Evolutionary conservation across 2,113 vertebrate genomes (phyloP).

Genomic region (Varanus salvator): DNA sequence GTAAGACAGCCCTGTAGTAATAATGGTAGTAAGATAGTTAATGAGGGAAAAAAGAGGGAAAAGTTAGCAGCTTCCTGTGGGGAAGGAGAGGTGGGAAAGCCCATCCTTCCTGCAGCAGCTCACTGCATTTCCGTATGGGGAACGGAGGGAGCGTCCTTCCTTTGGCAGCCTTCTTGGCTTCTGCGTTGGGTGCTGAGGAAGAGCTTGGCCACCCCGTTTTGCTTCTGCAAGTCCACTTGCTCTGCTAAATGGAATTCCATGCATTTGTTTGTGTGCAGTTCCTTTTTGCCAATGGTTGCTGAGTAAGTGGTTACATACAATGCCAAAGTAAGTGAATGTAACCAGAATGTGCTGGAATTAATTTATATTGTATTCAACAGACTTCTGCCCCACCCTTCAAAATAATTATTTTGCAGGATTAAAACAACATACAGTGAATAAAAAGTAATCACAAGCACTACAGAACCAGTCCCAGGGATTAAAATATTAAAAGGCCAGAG

Average conservation of each 20-base stretch:
- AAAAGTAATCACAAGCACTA: background rate
- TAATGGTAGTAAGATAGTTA: too few species aligned
- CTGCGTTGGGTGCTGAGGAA: background rate
- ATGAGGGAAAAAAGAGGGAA: background rate
- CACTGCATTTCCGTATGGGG: background rate
- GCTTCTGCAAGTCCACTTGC: background rate
- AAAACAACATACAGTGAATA: background rate
- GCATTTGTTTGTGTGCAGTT: background rate
- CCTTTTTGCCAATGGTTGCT: background rate
- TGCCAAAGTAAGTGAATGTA: background rate
- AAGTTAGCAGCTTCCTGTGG: background rate
- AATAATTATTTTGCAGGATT: background rate
- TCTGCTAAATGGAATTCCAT: background rate
- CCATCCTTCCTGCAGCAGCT: background rate
- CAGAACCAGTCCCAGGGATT: background rate
- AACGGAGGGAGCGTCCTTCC: background rate
- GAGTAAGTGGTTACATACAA: background rate
- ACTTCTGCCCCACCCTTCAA: background rate
- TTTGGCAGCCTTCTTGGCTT: background rate
- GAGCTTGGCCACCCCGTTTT: background rate
- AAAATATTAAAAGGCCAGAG: background rate
- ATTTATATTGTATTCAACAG: background rate
- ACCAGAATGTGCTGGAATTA: background rate
- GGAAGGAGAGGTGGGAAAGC: background rate
- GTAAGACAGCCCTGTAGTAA: background rate